These are phyloP conservation scores for Amblyjoppa proteus DNA, from an alignment of 2,888 invertebrate species.

Conservation along the genomic window DNA sequence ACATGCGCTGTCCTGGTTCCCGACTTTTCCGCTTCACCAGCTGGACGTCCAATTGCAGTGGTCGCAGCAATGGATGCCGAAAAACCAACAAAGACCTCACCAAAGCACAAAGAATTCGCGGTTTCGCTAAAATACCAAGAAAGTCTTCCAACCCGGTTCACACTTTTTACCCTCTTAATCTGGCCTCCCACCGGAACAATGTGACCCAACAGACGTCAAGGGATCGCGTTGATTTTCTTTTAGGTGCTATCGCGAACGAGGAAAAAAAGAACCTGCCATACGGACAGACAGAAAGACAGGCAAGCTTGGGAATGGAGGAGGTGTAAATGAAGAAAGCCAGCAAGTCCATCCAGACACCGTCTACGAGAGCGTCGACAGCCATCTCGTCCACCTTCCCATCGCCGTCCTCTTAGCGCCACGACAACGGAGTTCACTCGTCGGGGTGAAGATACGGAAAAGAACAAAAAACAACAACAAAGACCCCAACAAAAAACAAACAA, in stretches of 20 bases:
- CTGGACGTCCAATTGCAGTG: too few species aligned
- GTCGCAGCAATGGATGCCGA: background rate
- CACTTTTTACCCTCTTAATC: background rate
- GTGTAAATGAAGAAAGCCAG: conserved; percentile 3
- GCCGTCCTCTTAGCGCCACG: background rate
- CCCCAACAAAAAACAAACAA: background rate
- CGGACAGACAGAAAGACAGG: background rate
- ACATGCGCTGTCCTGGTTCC: too few species aligned
- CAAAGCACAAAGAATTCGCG: background rate
- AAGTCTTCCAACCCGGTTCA: background rate
- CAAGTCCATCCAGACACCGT: background rate
- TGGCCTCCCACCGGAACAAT: background rate
- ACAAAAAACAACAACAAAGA: background rate
- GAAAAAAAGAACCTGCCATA: background rate
- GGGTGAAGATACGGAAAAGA: background rate
- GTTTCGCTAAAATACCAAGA: too few species aligned
- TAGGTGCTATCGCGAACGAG: background rate
- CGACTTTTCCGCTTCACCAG: too few species aligned
- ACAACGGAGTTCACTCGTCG: background rate
- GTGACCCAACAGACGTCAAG: conserved; percentile 4
- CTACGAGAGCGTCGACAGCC: background rate
- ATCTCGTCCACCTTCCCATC: background rate
- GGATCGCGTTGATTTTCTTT: background rate
- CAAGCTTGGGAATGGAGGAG: background rate
- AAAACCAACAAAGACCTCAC: background rate